Percentiles rank a stretch among this genome's conserved stretches.
phyloP scores from a whole-genome alignment of 2,888 invertebrate genomes.

The Steinernema carpocapsae region DNA sequence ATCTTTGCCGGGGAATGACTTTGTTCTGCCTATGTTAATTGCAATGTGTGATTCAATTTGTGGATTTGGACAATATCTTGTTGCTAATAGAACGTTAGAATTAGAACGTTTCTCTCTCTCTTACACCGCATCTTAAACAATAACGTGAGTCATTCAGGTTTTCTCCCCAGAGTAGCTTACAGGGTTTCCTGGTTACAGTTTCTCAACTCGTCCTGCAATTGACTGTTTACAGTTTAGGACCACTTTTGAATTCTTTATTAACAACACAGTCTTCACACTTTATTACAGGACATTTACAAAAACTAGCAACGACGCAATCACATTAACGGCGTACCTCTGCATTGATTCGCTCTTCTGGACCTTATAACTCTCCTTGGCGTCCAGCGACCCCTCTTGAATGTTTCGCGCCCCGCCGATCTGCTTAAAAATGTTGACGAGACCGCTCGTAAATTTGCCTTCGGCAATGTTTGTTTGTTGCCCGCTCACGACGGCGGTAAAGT shows the following conservation, averaged over 20 bases:
- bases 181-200: no score
- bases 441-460: conserved; percentile 39
- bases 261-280: not conserved
- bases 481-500: conserved; percentile 38
- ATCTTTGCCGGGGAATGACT: conserved; percentile 7
- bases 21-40: conserved; percentile 20
- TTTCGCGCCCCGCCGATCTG: conserved; percentile 41
- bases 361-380: not conserved
- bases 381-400: conserved; percentile 35
- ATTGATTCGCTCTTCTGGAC: not conserved
- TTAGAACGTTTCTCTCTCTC: not conserved
- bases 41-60: conserved; percentile 24
- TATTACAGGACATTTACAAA: not conserved
- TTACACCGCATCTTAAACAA: no score
- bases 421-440: conserved; percentile 39
- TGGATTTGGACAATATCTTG: conserved; percentile 18
- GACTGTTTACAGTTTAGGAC: no score
- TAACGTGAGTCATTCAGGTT: no score
- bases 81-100: conserved; percentile 4
- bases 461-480: conserved; percentile 35
- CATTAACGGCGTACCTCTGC: not conserved
- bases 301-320: not conserved
- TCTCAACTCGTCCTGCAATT: no score
- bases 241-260: not conserved
- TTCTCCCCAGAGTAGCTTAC: no score